Percentiles rank a stretch among this genome's conserved stretches.
phyloP scores from a whole-genome alignment of 1,140 invertebrate species.

The Drosophila novamexicana region DNA sequence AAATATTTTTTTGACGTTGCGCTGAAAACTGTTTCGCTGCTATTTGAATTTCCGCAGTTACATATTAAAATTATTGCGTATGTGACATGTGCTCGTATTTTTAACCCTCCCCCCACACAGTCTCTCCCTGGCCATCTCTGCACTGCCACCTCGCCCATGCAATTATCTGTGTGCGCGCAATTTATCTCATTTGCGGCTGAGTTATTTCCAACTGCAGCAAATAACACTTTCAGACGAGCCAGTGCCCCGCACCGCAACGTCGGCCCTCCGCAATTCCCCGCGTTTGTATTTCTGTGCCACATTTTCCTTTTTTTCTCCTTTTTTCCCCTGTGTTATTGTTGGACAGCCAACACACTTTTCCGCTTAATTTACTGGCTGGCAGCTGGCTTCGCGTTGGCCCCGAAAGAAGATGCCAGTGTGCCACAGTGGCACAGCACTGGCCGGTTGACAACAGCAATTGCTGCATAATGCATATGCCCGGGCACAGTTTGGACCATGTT shows the following conservation, averaged over 20 bases:
- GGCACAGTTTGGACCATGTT: slow-evolving; percentile 7
- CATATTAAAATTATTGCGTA: slow-evolving; percentile 43
- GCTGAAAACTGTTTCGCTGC: no score
- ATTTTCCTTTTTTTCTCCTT: slow-evolving; percentile 5
- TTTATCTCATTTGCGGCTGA: slow-evolving; percentile 84
- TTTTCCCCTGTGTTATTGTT: slow-evolving; percentile 35
- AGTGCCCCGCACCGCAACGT: background rate
- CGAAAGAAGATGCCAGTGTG: slow-evolving; percentile 28
- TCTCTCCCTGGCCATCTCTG: background rate
- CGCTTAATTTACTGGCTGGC: slow-evolving; percentile 80
- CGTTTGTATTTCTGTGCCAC: slow-evolving; percentile 18
- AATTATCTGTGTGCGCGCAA: slow-evolving; percentile 83
- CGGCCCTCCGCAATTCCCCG: background rate
- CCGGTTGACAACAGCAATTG: slow-evolving; percentile 76
- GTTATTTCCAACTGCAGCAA: slow-evolving; percentile 82
- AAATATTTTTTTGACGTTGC: slow-evolving; percentile 49
- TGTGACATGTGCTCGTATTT: slow-evolving; percentile 55
- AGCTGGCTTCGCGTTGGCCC: slow-evolving; percentile 41
- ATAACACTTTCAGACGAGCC: slow-evolving; percentile 52
- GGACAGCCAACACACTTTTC: slow-evolving; percentile 73
- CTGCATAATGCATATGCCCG: slow-evolving; percentile 73
- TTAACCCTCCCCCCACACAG: background rate
- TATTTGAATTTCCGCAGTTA: slow-evolving; percentile 13
- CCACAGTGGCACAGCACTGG: slow-evolving; percentile 23
- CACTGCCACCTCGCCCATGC: slow-evolving; percentile 49